phyloP scores from a whole-genome alignment of 1,140 invertebrate genomes.

The Drosophila repleta region DNA sequence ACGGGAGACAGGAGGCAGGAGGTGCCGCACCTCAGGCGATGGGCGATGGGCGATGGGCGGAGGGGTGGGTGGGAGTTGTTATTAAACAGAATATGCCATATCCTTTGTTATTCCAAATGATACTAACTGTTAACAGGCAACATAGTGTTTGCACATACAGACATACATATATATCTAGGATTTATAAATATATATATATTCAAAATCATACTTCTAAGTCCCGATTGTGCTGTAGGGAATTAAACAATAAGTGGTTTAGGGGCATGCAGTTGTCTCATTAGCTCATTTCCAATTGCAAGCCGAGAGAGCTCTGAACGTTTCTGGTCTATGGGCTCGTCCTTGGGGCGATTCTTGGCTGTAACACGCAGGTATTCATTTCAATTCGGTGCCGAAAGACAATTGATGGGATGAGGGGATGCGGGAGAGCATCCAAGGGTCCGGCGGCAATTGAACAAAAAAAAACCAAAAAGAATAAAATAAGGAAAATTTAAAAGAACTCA shows the following conservation, averaged over 20 bases:
- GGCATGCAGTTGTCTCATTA: no score
- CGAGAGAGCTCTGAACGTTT: neutral
- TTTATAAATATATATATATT: no score
- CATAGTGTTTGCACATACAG: neutral
- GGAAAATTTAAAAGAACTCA: neutral
- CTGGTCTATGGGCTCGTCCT: neutral
- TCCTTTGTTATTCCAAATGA: constrained; percentile 2
- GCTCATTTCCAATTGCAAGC: neutral
- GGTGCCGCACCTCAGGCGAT: neutral
- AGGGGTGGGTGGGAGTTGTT: neutral
- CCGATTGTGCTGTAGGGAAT: no score
- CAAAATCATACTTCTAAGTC: no score
- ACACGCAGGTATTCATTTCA: constrained; percentile 13
- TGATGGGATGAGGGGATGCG: neutral
- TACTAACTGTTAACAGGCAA: neutral
- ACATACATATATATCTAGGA: neutral
- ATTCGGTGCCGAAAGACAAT: constrained; percentile 21
- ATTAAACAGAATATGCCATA: constrained; percentile 22
- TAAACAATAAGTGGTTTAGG: no score
- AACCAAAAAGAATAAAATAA: neutral
- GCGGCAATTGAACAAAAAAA: constrained; percentile 22
- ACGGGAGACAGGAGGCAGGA: no score
- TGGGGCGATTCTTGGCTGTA: neutral
- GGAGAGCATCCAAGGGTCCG: constrained; percentile 10
- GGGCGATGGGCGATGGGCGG: neutral